phyloP scores from a whole-genome alignment of 1,140 invertebrate species.

The Catajapyx aquilonaris region DNA sequence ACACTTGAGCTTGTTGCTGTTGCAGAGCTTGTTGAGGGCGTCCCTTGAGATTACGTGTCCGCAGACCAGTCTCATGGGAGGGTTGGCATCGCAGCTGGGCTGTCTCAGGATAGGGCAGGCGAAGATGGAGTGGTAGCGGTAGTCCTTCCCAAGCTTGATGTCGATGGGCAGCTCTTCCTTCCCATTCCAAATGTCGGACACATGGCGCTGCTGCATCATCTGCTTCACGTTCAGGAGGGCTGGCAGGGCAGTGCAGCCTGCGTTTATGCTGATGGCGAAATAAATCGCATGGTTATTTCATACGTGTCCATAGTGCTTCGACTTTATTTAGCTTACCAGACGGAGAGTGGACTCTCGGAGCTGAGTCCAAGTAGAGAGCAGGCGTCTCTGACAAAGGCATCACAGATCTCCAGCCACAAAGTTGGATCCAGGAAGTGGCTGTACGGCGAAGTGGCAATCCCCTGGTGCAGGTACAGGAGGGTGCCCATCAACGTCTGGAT shows the following conservation, averaged over 20 bases:
- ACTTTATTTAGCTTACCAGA: constrained; percentile 31
- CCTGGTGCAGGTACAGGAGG: constrained; percentile 56
- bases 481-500: constrained; percentile 78
- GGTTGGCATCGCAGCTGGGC: constrained; percentile 89
- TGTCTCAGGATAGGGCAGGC: constrained; percentile 94
- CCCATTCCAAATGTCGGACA: constrained; percentile 79
- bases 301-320: too few relatives aligned
- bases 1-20: constrained; percentile 91
- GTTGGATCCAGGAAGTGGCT: constrained; percentile 50
- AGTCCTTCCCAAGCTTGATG: constrained; percentile 68
- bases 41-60: constrained; percentile 96
- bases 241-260: constrained; percentile 79
- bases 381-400: constrained; percentile 80
- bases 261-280: constrained; percentile 47
- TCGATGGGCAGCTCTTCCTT: constrained; percentile 93
- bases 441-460: constrained; percentile 62
- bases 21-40: constrained; percentile 83
- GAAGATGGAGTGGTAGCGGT: constrained; percentile 91
- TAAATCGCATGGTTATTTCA: constrained; percentile 2
- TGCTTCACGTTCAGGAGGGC: constrained; percentile 85
- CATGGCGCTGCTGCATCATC: constrained; percentile 88
- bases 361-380: constrained; percentile 74
- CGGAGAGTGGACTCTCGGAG: constrained; percentile 58
- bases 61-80: constrained; percentile 88
- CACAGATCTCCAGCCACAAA: constrained; percentile 66